Conservation (phyloP, 2,888 invertebrate species). For the Bursaphelenchus okinawaensis region DNA sequence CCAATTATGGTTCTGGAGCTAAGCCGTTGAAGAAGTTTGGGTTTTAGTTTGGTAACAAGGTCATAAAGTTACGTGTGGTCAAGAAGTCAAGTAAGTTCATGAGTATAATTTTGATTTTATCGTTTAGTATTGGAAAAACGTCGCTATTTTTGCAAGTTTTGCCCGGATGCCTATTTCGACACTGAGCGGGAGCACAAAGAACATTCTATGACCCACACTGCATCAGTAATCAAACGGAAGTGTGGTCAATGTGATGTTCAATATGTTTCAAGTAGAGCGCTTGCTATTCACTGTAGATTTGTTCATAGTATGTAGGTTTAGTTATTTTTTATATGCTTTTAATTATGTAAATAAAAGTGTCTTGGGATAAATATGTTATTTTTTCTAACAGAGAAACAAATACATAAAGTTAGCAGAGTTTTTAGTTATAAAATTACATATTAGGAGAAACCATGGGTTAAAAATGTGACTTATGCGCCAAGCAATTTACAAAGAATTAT, state of each 20-base stretch:
- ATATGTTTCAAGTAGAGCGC: neutral
- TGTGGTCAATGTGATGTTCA: neutral
- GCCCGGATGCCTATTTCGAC: neutral
- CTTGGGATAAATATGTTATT: too few species aligned
- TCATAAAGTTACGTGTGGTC: neutral
- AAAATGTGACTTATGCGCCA: neutral
- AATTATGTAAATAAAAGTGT: too few species aligned
- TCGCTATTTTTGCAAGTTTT: neutral
- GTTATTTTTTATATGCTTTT: too few species aligned
- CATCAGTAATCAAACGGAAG: neutral
- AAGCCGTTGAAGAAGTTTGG: neutral
- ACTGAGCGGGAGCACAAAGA: neutral
- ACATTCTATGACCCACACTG: neutral
- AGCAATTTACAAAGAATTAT: neutral
- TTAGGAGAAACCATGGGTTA: constrained; percentile 8
- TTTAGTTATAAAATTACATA: neutral
- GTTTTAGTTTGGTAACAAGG: neutral
- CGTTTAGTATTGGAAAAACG: neutral
- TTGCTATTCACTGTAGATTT: neutral
- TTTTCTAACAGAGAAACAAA: too few species aligned
- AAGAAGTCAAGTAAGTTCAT: neutral
- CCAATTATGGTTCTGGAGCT: neutral
- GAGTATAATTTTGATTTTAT: neutral
- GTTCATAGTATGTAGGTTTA: neutral
- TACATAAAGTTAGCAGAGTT: too few species aligned